Percentiles rank a stretch among this genome's conserved stretches.
Evolutionary conservation across 2,113 vertebrate genomes (phyloP).

Genomic region (Elgaria multicarinata): DNA sequence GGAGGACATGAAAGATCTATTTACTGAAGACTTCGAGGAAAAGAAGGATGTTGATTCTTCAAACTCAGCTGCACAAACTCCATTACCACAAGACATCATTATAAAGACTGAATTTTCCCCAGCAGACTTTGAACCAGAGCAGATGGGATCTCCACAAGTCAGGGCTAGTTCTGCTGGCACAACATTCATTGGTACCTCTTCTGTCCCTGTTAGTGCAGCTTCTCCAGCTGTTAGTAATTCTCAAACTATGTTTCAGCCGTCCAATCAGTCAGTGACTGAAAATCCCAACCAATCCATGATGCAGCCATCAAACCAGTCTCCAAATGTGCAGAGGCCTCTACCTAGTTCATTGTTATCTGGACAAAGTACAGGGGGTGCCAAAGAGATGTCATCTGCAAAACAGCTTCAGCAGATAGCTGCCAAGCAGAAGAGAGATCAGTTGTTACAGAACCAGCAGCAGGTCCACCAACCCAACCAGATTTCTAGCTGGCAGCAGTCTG

Average conservation of each 20-base stretch:
- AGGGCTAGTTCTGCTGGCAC: constrained; percentile 85
- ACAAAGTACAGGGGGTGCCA: constrained; percentile 85
- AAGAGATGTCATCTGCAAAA: constrained; percentile 90
- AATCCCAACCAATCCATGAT: constrained; percentile 73
- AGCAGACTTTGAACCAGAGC: constrained; percentile 89
- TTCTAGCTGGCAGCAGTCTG: constrained; percentile 84
- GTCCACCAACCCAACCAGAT: constrained; percentile 81
- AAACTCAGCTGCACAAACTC: constrained; percentile 75
- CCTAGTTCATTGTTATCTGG: constrained; percentile 83
- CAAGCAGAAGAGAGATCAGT: constrained; percentile 85
- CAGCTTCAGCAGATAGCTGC: constrained; percentile 90
- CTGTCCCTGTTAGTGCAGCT: constrained; percentile 80
- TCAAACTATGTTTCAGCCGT: constrained; percentile 78
- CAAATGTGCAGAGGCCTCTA: constrained; percentile 78
- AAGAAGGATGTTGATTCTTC: constrained; percentile 90
- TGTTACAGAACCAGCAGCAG: constrained; percentile 81
- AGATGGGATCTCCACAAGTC: constrained; percentile 87
- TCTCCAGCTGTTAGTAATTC: constrained; percentile 80
- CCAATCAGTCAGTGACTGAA: constrained; percentile 74
- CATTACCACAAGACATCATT: constrained; percentile 83
- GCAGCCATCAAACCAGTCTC: constrained; percentile 80
- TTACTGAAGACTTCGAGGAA: constrained; percentile 94
- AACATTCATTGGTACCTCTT: constrained; percentile 83
- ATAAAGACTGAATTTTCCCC: constrained; percentile 94
- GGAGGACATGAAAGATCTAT: constrained; percentile 98